These are phyloP conservation scores for Eupsittula cactorum DNA, from an alignment of 2,113 vertebrate species.

Conservation along the genomic window DNA sequence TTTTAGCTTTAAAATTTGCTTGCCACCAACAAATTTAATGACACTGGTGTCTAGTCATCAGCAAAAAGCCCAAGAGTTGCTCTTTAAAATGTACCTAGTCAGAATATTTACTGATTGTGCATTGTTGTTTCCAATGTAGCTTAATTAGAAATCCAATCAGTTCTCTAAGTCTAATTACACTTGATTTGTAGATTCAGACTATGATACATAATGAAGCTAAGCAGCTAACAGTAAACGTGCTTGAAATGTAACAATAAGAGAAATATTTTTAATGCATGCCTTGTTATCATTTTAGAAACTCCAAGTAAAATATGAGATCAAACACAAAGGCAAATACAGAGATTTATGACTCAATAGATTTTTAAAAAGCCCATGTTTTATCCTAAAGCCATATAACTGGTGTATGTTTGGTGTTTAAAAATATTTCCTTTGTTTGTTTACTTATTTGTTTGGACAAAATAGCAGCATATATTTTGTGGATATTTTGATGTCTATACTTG, in stretches of 20 bases:
- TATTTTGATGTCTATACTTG: background rate
- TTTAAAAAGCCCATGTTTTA: conserved; percentile 41
- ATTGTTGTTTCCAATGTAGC: conserved; percentile 89
- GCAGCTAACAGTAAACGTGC: conserved; percentile 83
- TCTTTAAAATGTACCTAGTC: conserved; percentile 90
- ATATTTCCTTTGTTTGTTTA: conserved; percentile 46
- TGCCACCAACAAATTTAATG: conserved; percentile 91
- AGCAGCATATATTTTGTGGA: conserved; percentile 34
- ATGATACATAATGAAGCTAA: conserved; percentile 87
- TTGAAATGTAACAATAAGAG: conserved; percentile 85
- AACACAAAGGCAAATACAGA: conserved; percentile 59
- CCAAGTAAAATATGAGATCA: conserved; percentile 67
- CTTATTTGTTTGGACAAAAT: conserved; percentile 39
- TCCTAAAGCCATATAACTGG: conserved; percentile 36
- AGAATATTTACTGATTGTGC: conserved; percentile 89
- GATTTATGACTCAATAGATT: conserved; percentile 67
- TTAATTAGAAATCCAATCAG: conserved; percentile 91
- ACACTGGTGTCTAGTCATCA: conserved; percentile 90
- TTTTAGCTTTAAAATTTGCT: conserved; percentile 98
- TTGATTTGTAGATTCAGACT: conserved; percentile 90
- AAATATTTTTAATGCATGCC: conserved; percentile 79
- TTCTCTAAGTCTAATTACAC: conserved; percentile 88
- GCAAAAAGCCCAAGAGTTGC: conserved; percentile 89
- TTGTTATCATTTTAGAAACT: conserved; percentile 76
- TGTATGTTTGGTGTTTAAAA: conserved; percentile 34